These are phyloP conservation scores for Harpagoxenus sublaevis DNA, from an alignment of 2,888 invertebrate species.

Conservation along the genomic window DNA sequence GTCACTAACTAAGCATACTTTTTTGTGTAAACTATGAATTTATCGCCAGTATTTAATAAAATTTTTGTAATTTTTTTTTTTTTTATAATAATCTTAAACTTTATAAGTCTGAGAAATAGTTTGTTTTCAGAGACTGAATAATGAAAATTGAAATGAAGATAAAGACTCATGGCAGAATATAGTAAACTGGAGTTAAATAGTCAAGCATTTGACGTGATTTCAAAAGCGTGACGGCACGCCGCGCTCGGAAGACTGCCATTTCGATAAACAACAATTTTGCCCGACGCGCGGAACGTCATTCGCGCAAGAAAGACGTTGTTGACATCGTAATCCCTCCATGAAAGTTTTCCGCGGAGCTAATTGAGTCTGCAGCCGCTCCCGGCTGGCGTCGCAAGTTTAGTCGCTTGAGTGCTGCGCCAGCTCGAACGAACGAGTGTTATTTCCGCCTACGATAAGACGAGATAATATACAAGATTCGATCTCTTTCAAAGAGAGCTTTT, in stretches of 20 bases:
- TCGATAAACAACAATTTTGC: conserved; percentile 70
- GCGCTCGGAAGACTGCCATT: conserved; percentile 68
- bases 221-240: conserved; percentile 28
- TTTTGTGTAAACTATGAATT: neutral
- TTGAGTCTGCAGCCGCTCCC: conserved; percentile 74
- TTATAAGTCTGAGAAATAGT: neutral
- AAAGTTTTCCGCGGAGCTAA: conserved; percentile 80
- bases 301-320: conserved; percentile 75
- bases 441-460: conserved; percentile 62
- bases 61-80: neutral
- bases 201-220: conserved; percentile 43
- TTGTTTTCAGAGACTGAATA: neutral
- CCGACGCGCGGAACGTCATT: conserved; percentile 61
- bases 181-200: conserved; percentile 39
- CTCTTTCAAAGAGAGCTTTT: conserved; percentile 20
- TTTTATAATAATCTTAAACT: conserved; percentile 3
- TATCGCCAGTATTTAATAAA: neutral
- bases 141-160: conserved; percentile 12
- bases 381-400: conserved; percentile 69
- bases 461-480: conserved; percentile 64
- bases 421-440: conserved; percentile 55
- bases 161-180: neutral
- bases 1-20: neutral
- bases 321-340: conserved; percentile 78
- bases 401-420: conserved; percentile 62